A percentile compares a stretch with the other conserved stretches of the same genome.
Evolutionary conservation across 2,797 vertebrate genomes (phyloP).

Genomic region (Paguma larvata): DNA sequence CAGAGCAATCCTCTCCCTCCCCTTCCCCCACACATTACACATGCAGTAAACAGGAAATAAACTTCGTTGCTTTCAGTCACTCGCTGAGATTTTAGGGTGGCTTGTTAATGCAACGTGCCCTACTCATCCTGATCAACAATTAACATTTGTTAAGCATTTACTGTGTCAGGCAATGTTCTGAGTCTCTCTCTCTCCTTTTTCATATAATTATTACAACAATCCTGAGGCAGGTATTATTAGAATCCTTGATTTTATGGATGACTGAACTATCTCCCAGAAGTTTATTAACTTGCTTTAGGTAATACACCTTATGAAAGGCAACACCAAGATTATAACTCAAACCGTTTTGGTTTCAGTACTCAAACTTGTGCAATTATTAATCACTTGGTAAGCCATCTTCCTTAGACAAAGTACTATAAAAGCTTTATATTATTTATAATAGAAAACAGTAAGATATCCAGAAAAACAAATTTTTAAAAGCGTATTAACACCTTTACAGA

Average conservation of each 20-base stretch:
- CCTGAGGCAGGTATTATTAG: not conserved
- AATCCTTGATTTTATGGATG: not conserved
- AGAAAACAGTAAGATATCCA: not conserved
- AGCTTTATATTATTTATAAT: slow-evolving; percentile 19
- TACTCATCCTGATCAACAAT: not conserved
- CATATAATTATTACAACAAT: not conserved
- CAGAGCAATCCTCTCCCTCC: not conserved
- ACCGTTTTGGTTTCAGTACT: slow-evolving; percentile 11
- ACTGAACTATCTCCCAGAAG: not conserved
- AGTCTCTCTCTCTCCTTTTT: not conserved
- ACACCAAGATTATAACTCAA: not conserved
- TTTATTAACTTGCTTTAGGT: not conserved
- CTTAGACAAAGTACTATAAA: not conserved
- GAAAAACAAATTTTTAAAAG: not conserved
- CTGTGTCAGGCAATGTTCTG: not conserved
- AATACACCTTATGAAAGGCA: not conserved
- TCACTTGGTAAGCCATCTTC: not conserved
- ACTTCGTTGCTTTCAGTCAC: not conserved
- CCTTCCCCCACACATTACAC: not conserved
- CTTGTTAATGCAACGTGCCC: not conserved
- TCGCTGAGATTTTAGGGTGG: not conserved
- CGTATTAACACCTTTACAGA: not conserved
- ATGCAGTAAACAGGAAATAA: not conserved
- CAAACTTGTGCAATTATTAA: not conserved
- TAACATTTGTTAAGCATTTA: not conserved